Evolutionary conservation across 2,888 invertebrate species (phyloP).

Genomic region (Saturnia japonica): DNA sequence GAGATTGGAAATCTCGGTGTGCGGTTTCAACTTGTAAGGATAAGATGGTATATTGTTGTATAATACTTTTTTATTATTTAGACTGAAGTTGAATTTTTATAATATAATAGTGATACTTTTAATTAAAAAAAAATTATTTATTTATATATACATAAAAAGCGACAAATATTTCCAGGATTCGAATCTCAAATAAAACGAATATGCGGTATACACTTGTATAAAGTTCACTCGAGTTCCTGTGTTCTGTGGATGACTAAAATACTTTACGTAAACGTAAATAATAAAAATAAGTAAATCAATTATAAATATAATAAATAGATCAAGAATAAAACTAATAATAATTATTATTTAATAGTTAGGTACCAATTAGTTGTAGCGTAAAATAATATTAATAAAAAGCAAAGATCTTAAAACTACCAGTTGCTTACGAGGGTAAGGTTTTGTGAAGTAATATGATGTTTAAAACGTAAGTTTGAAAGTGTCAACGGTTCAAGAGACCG

Average conservation of each 20-base stretch:
- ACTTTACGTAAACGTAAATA: too few relatives aligned
- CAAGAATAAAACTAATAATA: too few relatives aligned
- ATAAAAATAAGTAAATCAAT: too few relatives aligned
- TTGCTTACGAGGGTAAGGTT: not conserved
- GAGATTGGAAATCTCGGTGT: conserved; percentile 72
- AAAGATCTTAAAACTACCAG: too few relatives aligned
- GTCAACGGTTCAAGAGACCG: conserved; percentile 15
- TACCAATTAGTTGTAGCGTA: not conserved
- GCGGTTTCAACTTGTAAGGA: conserved; percentile 58
- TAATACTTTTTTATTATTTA: conserved; percentile 1
- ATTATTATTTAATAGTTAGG: not conserved
- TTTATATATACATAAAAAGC: too few relatives aligned
- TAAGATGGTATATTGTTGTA: conserved; percentile 15
- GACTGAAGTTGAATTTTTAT: not conserved
- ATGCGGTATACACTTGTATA: not conserved
- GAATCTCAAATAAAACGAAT: not conserved
- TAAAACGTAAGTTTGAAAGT: conserved; percentile 10
- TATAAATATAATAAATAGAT: too few relatives aligned
- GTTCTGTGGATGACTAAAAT: not conserved
- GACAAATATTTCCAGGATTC: not conserved
- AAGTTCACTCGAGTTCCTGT: not conserved
- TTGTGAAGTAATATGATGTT: not conserved
- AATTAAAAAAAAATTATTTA: too few relatives aligned
- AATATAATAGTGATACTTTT: not conserved
- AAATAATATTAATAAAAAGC: not conserved